phyloP scores from a whole-genome alignment of 2,797 vertebrate species.

The Sebastiscus tertius region DNA sequence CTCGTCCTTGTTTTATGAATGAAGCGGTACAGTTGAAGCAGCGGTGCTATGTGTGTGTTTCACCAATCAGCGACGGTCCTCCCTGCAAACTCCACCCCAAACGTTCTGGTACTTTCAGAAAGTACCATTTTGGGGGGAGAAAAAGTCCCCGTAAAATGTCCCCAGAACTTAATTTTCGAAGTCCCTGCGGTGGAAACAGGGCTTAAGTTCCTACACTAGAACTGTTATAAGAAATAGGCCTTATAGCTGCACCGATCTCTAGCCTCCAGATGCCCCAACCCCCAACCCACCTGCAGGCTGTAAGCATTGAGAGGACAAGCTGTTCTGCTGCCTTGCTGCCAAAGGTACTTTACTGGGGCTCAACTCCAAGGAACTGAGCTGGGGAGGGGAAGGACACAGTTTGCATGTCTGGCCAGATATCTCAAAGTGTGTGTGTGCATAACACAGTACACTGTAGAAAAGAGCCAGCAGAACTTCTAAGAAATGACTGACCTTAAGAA shows the following conservation, averaged over 20 bases:
- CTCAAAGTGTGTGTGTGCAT: conserved; percentile 14
- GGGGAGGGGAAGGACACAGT: conserved; percentile 44
- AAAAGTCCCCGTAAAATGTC: too few relatives aligned
- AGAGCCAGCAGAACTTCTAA: conserved; percentile 13
- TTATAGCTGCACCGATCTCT: neutral
- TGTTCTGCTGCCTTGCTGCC: conserved; percentile 64
- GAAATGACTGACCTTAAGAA: conserved; percentile 21
- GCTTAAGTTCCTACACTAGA: neutral
- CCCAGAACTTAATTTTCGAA: too few relatives aligned
- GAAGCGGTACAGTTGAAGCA: too few relatives aligned
- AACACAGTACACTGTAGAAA: conserved; percentile 11
- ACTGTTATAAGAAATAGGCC: conserved; percentile 1
- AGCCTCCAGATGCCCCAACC: conserved; percentile 32
- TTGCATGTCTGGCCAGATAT: conserved; percentile 39
- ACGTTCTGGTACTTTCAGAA: too few relatives aligned
- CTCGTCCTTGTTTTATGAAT: too few relatives aligned
- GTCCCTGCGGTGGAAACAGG: too few relatives aligned
- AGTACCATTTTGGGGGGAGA: too few relatives aligned
- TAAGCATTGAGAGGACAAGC: conserved; percentile 61
- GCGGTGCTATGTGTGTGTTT: too few relatives aligned
- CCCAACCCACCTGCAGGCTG: conserved; percentile 52
- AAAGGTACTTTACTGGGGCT: conserved; percentile 67
- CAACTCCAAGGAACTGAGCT: conserved; percentile 37
- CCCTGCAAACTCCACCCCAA: too few relatives aligned
- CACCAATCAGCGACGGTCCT: too few relatives aligned